Base-by-base conservation (phyloP, 2,888 invertebrate species). In the Ormyrus nitidulus region DNA sequence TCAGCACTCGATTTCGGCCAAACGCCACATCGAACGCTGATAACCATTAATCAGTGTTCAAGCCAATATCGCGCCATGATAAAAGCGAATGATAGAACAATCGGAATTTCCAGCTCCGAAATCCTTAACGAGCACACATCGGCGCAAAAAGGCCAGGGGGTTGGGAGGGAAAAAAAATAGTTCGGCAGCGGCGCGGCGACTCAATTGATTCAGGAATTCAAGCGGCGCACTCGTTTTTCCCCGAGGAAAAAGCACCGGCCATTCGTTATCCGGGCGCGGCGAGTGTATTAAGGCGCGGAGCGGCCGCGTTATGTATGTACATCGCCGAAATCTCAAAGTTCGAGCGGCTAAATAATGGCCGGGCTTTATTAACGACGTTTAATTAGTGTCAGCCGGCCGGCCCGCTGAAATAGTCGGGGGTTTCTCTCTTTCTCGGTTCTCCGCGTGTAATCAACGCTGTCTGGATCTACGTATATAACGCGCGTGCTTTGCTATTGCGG, bases 281-380 rank as follows among this genome's bases (percentile, higher is more conserved):
- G 11, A 13, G 53, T 44, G 62, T 72, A 62, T 61, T 61, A 72
- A 62, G 34, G 34, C 4, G 34, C 59, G 19, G 34, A 44, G 54
- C 68, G 6, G 54, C 53, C 34, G 46, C n/a, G 48, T 71, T 34
- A 51, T 61, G 51, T 11, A 6, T 71, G 13, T 53, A 65, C 9
- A 44, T 8, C 48, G 61, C 54, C 56, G 56, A 82, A 82, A 82
- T 83, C 83, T 83, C 83, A 70, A 80, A 81, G 76, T 84, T 71
- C 81, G 80, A 82, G 79, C 79, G 78, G 83, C 80, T 81, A 85
- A 85, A 86, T 87, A 86, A 85, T 75, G 83, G 81, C 76, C 71
- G 81, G 34, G 85, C 85, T 87, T 86, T 86, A 87, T 87, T 87
- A 87, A 86, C 85, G 86, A 84, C 86, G 83, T 86, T 87, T 87